Evolutionary conservation across 2,888 invertebrate species (phyloP).

Genomic region (Tetranychus piercei): DNA sequence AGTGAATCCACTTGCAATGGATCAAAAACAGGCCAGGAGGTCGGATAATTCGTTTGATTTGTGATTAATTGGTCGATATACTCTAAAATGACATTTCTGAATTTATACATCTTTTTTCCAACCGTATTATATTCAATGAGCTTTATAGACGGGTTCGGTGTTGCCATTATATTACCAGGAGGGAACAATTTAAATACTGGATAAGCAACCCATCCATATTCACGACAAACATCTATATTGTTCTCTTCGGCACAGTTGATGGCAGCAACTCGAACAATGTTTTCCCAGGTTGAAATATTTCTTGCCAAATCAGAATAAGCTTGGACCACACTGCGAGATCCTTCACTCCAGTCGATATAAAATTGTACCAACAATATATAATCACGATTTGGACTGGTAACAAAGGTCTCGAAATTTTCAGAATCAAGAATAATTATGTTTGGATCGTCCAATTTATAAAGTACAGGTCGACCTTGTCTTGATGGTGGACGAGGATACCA

Average conservation of each 20-base stretch:
- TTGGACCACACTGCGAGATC: slow-evolving; percentile 73
- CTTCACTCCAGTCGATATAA: slow-evolving; percentile 90
- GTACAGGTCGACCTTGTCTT: background rate
- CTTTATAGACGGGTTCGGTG: background rate
- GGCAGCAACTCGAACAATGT: slow-evolving; percentile 52
- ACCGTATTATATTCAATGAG: background rate
- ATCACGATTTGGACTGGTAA: slow-evolving; percentile 11
- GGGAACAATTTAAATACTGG: background rate
- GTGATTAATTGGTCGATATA: background rate
- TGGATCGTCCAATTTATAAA: slow-evolving; percentile 1
- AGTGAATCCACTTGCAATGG: background rate
- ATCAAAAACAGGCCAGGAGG: background rate
- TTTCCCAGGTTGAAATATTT: slow-evolving; percentile 51
- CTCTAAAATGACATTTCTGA: background rate
- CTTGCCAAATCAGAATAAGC: slow-evolving; percentile 59
- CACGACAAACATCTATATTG: slow-evolving; percentile 66
- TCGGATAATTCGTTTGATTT: background rate
- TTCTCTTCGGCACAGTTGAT: slow-evolving; percentile 66
- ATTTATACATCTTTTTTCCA: background rate
- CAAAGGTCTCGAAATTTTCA: slow-evolving; percentile 8
- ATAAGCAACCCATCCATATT: slow-evolving; percentile 30
- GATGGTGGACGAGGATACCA: no score
- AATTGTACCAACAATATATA: slow-evolving; percentile 52
- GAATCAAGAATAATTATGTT: slow-evolving; percentile 13
- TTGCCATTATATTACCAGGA: background rate